These are phyloP conservation scores for Trachurus trachurus DNA, from an alignment of 2,797 vertebrate genomes.

Conservation along the genomic window DNA sequence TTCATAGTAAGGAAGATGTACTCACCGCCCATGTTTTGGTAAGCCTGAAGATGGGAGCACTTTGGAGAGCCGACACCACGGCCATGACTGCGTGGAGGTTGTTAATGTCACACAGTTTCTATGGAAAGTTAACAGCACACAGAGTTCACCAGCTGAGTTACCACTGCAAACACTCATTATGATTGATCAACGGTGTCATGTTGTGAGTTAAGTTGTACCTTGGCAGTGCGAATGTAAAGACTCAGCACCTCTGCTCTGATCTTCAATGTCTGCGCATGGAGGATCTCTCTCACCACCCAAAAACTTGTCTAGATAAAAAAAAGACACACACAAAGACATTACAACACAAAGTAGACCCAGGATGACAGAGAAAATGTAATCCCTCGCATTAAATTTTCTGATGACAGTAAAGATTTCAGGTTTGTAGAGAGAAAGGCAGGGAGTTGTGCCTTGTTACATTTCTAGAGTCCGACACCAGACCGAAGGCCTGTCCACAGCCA, in stretches of 20 bases:
- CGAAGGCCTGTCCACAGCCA: constrained; percentile 37
- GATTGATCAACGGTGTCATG: background rate
- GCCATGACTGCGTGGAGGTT: constrained; percentile 99
- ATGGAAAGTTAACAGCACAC: constrained; percentile 27
- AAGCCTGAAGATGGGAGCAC: constrained; percentile 97
- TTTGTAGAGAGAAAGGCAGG: constrained; percentile 19
- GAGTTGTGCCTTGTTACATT: constrained; percentile 42
- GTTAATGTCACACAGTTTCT: constrained; percentile 99
- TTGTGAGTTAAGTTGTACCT: constrained; percentile 85
- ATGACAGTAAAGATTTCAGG: constrained; percentile 34
- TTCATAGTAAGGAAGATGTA: constrained; percentile 57
- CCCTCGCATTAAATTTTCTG: background rate
- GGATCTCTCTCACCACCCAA: constrained; percentile 99
- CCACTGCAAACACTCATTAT: background rate
- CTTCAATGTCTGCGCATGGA: constrained; percentile 98
- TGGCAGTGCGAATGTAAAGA: constrained; percentile 98
- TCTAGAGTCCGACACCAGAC: constrained; percentile 25
- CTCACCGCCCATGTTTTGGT: constrained; percentile 99
- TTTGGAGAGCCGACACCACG: constrained; percentile 96
- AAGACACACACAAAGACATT: constrained; percentile 44
- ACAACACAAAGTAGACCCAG: constrained; percentile 19
- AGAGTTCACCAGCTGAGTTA: background rate
- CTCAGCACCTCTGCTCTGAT: constrained; percentile 99
- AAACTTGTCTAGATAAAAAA: constrained; percentile 91
- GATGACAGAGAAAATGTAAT: constrained; percentile 9